Base-by-base conservation (phyloP, 1,140 invertebrate genomes). In the Chlorops oryzae region DNA sequence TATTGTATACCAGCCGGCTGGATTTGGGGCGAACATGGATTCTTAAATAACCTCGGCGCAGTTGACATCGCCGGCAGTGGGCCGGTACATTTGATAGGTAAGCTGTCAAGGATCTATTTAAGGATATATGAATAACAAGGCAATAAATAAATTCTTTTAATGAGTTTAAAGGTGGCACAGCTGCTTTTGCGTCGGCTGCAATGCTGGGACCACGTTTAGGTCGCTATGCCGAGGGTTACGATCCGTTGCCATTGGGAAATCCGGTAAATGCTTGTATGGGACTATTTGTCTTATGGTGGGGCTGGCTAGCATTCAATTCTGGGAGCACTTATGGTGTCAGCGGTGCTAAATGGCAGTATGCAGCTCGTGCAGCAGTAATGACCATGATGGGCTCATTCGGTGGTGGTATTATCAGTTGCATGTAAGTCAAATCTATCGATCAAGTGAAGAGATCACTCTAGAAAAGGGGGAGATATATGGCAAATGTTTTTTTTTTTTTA, bases 261-360 rank as follows among this genome's bases (percentile, higher is more conserved):
- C 90, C 92, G 0, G 90, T 92, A 1, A 95, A 93, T 63, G 88
- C 90, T 6, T 83, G 92, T 22, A 84, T 96, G 78, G 93, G 92
- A 0, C 80, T 92, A 1, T 95, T 95, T 63, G 92, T 96, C 22
- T 74, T 96, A 4, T 96, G 92, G 92, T 95, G 90, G 69, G 91
- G 90, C 0, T 95, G 92, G 91, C 73, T 94, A 32, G 91, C 90
- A 3, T 96, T 95, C 61, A 96, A 96, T 72, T 92, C 90, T 42
- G 91, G 91, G n/a, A 87, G 85, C 56, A 88, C 86, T 35, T 88
- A 87, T 61, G 86, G 86, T 18, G 80, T 88, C 24, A 82, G 77
- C 50, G 77, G 78, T 6, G 71, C 78, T 17, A 82, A 81, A 59
- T 88, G 67, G 66, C 65, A 90, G 63, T 92, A 91, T 67, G 90